These are phyloP conservation scores for Tetramorium bicarinatum DNA, from an alignment of 2,888 invertebrate species.

Conservation along the genomic window DNA sequence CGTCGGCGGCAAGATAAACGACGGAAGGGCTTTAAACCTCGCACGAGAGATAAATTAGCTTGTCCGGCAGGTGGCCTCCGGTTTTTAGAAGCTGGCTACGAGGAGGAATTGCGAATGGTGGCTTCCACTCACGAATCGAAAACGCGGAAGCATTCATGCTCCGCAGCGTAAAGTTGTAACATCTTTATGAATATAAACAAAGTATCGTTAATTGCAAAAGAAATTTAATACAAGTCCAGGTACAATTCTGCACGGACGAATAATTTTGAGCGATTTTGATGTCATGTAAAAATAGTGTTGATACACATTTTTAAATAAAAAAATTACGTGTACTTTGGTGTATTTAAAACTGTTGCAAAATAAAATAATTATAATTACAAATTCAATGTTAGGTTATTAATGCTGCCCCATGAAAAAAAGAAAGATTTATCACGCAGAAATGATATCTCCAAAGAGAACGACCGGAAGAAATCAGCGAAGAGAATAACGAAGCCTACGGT, in stretches of 20 bases:
- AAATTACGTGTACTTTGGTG: neutral
- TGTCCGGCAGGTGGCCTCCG: conserved; percentile 74
- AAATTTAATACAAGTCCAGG: neutral
- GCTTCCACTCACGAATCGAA: conserved; percentile 66
- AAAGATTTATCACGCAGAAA: conserved; percentile 17
- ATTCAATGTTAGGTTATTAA: neutral
- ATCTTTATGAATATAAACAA: conserved; percentile 23
- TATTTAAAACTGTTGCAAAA: neutral
- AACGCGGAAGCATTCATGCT: conserved; percentile 57
- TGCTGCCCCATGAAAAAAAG: neutral
- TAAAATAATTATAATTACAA: neutral
- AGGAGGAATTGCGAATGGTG: conserved; percentile 71
- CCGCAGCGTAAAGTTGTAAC: conserved; percentile 12
- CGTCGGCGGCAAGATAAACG: conserved; percentile 78
- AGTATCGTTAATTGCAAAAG: neutral
- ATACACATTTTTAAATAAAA: neutral
- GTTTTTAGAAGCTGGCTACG: conserved; percentile 71
- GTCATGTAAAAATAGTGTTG: neutral
- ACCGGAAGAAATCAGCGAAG: conserved; percentile 56
- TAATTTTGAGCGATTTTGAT: neutral
- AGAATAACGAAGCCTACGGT: conserved; percentile 71
- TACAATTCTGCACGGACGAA: neutral
- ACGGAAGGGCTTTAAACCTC: conserved; percentile 76
- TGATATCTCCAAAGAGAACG: conserved; percentile 39
- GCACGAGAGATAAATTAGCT: conserved; percentile 79